Evolutionary conservation across 2,113 vertebrate species (phyloP), one percentile per base, ranked within the genome.

Genomic region (Callaeas wilsoni): DNA sequence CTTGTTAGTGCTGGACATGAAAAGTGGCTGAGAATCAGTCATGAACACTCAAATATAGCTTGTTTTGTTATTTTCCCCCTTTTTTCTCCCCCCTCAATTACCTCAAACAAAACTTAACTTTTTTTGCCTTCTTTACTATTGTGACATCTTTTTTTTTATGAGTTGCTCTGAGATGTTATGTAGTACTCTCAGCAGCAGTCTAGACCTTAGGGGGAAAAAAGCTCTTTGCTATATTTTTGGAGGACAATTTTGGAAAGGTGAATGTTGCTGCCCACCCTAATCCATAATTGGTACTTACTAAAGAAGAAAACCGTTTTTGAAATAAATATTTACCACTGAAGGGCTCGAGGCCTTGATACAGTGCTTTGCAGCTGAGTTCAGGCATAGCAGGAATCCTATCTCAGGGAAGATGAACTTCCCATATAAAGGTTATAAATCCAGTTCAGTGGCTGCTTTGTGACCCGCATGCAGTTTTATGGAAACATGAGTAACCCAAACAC

Each of bases 401-500:
- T 80, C 39, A 35, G 50, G 69, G 68, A 90, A 86, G 86, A 35
- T 53, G 83, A 74, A 82, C 84, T 90, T 94, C 65, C 12, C n/a
- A 27, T 62, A 13, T 27, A 56, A 83, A 82, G 19, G 52, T 84
- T 91, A 73, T 77, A 71, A 91, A 84, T 93, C 22, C 42, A 35
- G 13, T 90, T 79, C 67, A 70, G 57, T 3, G 2, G 18, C 65
- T 3, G 1, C 70, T 88, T 68, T 95, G 53, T 55, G 63, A 87
- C 77, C 79, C 6, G 0, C 42, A 16, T n/a, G 39, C 47, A 60
- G 27, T 67, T 91, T 92, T 93, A 53, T 30, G 44, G 81, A 84
- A 94, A 84, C 23, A 73, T 63, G 68, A 95, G 64, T 95, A 97
- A 97, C 95, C 93, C 87, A 95, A 96, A 97, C 90, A 92, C 16